Evolutionary conservation across 2,888 invertebrate genomes (phyloP).

Genomic region (Nesidiocoris tenuis): DNA sequence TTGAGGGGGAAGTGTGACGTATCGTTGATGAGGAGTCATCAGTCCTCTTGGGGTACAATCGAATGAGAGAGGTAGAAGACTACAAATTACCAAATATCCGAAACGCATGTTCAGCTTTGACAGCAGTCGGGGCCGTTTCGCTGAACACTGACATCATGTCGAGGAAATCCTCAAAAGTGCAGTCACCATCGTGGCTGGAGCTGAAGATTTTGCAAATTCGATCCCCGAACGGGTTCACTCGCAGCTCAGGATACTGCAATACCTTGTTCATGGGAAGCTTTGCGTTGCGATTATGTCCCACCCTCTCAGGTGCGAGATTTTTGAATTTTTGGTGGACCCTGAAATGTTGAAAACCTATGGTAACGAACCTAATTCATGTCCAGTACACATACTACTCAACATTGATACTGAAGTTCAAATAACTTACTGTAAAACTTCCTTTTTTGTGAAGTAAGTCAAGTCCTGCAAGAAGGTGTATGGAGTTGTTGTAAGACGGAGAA

Average conservation of each 20-base stretch:
- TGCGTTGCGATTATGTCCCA: constrained; percentile 83
- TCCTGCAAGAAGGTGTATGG: constrained; percentile 70
- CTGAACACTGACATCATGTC: constrained; percentile 97
- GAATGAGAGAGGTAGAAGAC: too few species aligned
- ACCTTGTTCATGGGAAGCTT: constrained; percentile 82
- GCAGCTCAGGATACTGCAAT: constrained; percentile 80
- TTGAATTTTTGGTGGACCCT: constrained; percentile 90
- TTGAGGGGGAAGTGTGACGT: too few species aligned
- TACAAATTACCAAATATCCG: constrained; percentile 92
- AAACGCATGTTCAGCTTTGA: constrained; percentile 94
- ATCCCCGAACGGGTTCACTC: constrained; percentile 88
- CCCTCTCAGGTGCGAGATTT: constrained; percentile 83
- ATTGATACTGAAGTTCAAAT: too few species aligned
- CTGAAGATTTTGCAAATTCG: constrained; percentile 90
- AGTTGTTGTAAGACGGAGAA: too few species aligned
- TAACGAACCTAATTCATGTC: too few species aligned
- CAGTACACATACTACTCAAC: too few species aligned
- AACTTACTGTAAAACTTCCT: constrained; percentile 87
- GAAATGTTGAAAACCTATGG: constrained; percentile 51
- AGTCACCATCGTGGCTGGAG: constrained; percentile 83
- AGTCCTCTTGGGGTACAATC: too few species aligned
- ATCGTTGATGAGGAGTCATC: too few species aligned
- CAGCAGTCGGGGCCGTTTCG: constrained; percentile 84
- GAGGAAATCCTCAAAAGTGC: constrained; percentile 92
- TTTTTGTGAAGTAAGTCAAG: constrained; percentile 88